Evolutionary conservation across 2,888 invertebrate genomes (phyloP).

Genomic region (Scaptomyza polygonia): DNA sequence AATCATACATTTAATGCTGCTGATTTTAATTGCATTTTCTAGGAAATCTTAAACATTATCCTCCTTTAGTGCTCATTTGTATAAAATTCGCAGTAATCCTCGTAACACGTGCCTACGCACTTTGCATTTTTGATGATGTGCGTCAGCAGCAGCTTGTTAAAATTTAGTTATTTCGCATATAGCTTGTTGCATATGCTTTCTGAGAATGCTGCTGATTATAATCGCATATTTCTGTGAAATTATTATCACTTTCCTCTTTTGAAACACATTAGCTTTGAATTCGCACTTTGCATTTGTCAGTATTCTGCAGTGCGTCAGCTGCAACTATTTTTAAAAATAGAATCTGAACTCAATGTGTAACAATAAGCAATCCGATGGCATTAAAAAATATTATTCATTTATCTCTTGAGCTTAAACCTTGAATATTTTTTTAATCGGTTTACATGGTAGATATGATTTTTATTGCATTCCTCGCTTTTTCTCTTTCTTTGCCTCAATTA

Average conservation of each 20-base stretch:
- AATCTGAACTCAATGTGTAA: no score
- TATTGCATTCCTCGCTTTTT: conserved; percentile 13
- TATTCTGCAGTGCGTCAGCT: background rate
- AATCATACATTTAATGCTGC: no score
- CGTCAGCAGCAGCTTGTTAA: no score
- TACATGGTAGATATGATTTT: conserved; percentile 9
- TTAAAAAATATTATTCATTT: background rate
- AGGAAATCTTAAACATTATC: no score
- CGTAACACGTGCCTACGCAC: no score
- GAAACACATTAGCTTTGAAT: no score
- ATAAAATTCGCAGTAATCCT: no score
- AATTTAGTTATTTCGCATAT: background rate
- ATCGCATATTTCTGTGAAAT: background rate
- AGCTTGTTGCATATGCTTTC: background rate
- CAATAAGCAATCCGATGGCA: no score
- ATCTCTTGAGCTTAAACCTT: background rate
- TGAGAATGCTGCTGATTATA: background rate
- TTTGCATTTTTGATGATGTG: no score
- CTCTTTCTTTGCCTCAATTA: conserved; percentile 42
- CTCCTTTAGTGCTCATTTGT: no score
- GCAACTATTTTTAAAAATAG: background rate
- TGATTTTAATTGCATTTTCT: no score
- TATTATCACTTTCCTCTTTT: background rate
- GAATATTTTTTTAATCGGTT: no score
- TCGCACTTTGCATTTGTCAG: background rate